These are phyloP conservation scores for Macrophya alboannulata DNA, from an alignment of 2,888 invertebrate species.

Conservation along the genomic window DNA sequence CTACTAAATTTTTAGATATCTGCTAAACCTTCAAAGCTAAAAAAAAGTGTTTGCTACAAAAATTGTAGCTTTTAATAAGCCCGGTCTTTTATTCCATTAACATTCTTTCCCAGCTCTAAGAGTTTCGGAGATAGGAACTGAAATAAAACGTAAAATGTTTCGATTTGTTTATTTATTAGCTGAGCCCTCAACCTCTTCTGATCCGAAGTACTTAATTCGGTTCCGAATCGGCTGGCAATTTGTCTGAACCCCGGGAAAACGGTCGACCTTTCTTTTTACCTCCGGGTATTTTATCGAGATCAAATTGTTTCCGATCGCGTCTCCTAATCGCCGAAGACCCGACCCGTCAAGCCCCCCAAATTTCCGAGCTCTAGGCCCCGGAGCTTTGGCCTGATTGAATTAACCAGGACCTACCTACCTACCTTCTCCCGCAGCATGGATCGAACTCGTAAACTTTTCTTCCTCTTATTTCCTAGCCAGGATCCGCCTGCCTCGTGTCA, in stretches of 20 bases:
- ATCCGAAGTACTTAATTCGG: slow-evolving; percentile 45
- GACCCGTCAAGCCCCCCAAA: slow-evolving; percentile 16
- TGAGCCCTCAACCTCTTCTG: neutral
- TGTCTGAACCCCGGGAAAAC: slow-evolving; percentile 48
- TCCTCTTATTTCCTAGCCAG: slow-evolving; percentile 52
- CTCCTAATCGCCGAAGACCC: slow-evolving; percentile 50
- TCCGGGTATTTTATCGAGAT: slow-evolving; percentile 50
- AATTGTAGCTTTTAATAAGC: neutral
- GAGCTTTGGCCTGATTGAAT: slow-evolving; percentile 76
- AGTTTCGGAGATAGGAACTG: neutral
- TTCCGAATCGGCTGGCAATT: slow-evolving; percentile 51
- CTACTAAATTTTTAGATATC: neutral
- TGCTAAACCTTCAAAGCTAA: neutral
- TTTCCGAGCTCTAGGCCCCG: neutral
- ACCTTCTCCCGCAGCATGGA: slow-evolving; percentile 59
- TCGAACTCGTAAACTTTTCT: slow-evolving; percentile 79
- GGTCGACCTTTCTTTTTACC: slow-evolving; percentile 46
- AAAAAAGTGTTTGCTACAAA: neutral
- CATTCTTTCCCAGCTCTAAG: neutral
- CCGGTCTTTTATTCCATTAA: neutral
- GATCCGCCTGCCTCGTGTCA: slow-evolving; percentile 78
- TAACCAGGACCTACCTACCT: slow-evolving; percentile 66
- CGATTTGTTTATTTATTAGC: slow-evolving; percentile 14
- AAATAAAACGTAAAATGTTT: neutral
- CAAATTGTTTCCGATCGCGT: slow-evolving; percentile 52